Base-by-base conservation (phyloP, 2,113 vertebrate species). In the Nestor notabilis region DNA sequence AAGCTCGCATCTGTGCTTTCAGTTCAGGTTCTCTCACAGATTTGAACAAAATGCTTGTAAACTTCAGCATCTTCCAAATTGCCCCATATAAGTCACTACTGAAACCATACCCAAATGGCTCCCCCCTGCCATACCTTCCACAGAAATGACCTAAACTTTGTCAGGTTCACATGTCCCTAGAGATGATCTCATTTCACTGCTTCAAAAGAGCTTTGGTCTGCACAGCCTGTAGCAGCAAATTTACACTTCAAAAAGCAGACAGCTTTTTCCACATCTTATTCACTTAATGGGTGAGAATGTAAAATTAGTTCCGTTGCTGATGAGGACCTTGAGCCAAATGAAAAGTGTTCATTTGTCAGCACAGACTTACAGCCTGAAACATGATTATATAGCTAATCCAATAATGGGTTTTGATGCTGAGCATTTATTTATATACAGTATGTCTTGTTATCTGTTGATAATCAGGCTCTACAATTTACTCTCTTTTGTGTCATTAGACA, bases 301-400 rank as follows among this genome's bases (percentile, higher is more conserved):
- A 98, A 98, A 98, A 98, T 98, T 98, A 98, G 98, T 98, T 98
- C 98, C 98, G 98, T 98, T 98, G 98, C 98, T 98, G 98, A 98
- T 98, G 98, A 98, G 98, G 98, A 98, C 98, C 98, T 98, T 98
- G 98, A 98, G 98, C 98, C 98, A 98, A 98, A 98, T 98, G 98
- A 98, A 98, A 98, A 98, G 98, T 98, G 98, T 98, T 98, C 98
- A 98, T 98, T 98, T 98, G 98, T 98, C 98, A 98, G 98, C 98
- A 98, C 97, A 98, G 98, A 98, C 98, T 98, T 98, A 98, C 98
- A 98, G 98, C 98, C 98, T 97, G 97, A 98, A 98, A 98, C 98
- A 98, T 98, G 98, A 98, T 98, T 98, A 98, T 98, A 98, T 98
- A 98, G 98, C 98, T 98, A 98, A 98, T 98, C 98, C 98, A 98